Conservation (phyloP, 2,888 invertebrate genomes). For the Agonopterix arenella region DNA sequence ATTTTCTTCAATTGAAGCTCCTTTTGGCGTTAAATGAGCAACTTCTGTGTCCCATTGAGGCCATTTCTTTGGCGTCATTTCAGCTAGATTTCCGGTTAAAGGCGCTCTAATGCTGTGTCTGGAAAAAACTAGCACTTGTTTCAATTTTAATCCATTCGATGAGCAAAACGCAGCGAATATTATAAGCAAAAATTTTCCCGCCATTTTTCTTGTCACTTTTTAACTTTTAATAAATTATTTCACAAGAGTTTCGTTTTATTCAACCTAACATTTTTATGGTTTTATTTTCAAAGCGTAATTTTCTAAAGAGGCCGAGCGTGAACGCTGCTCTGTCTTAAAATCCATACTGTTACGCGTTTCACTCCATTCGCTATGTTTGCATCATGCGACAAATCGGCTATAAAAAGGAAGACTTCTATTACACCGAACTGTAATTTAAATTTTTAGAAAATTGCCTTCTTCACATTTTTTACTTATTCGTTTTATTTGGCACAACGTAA, state of each 20-base stretch:
- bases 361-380: background rate
- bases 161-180: background rate
- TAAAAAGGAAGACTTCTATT: background rate
- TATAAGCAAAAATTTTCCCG: slow-evolving; percentile 1
- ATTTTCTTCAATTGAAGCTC: slow-evolving; percentile 41
- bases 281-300: too few species aligned
- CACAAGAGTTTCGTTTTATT: too few species aligned
- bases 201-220: background rate
- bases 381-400: background rate
- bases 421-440: background rate
- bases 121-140: slow-evolving; percentile 48
- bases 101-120: slow-evolving; percentile 54
- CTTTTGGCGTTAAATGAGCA: slow-evolving; percentile 48
- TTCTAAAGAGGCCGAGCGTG: background rate
- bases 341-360: background rate
- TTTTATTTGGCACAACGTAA: too few species aligned
- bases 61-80: slow-evolving; percentile 36
- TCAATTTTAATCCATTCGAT: slow-evolving; percentile 8
- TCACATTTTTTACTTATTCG: too few species aligned
- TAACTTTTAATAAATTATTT: too few species aligned
- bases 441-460: too few species aligned
- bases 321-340: background rate
- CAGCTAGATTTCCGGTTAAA: slow-evolving; percentile 27
- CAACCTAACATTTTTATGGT: too few species aligned
- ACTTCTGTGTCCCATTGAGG: slow-evolving; percentile 34